Evolutionary conservation across 2,888 invertebrate species (phyloP).

Genomic region (Nomada fucata): DNA sequence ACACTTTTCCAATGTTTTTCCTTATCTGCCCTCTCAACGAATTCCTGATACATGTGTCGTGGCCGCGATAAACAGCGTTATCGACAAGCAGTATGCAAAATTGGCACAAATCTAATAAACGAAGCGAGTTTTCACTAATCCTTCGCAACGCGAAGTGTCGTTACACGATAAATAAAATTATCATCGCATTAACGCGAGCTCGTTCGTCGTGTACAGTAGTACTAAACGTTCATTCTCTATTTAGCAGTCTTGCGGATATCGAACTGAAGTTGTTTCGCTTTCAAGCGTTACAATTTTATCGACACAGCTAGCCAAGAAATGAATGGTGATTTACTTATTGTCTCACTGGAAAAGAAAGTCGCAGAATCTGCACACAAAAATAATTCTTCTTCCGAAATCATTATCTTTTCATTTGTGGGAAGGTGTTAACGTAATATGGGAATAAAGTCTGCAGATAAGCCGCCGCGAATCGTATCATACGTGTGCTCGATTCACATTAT

Average conservation of each 20-base stretch:
- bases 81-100: background rate
- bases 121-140: background rate
- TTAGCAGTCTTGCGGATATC: no score
- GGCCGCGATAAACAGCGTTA: conserved; percentile 2
- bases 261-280: no score
- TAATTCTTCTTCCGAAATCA: no score
- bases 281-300: no score
- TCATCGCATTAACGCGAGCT: background rate
- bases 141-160: background rate
- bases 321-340: no score
- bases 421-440: background rate
- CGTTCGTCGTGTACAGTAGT: background rate
- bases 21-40: background rate
- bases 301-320: no score
- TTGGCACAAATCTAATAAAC: conserved; percentile 7
- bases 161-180: background rate
- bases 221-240: no score
- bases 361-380: no score
- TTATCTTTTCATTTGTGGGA: background rate
- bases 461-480: no score
- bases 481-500: no score
- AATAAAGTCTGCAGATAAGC: background rate
- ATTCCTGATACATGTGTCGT: background rate
- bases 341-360: no score
- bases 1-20: background rate